Evolutionary conservation across 2,888 invertebrate genomes (phyloP), one percentile per base, ranked within the genome.

Genomic region (Tryphoninae sp.): DNA sequence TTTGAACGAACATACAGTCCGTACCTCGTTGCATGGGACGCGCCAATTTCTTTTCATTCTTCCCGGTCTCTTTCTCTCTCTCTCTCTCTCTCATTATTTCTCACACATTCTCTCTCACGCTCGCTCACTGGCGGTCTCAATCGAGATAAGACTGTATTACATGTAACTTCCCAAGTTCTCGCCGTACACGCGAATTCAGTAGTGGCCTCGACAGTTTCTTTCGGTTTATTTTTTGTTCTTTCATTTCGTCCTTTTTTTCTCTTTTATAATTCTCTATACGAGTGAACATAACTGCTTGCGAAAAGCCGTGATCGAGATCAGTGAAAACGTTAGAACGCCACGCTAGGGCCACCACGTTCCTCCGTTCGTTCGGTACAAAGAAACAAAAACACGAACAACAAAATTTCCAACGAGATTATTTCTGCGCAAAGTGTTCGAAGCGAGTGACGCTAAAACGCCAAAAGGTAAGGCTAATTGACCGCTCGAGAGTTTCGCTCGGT

Each of bases 1-100:
- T 89, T 89, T 88, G 88, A 86, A 86, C 87, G 82, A 86, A 85
- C 81, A 84, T 75, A 75, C 45, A 76, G 76, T 78, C 58, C 64
- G 71, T 72, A 51, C 68, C 26, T 49, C 53, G 75, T 69, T 69
- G 81, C 45, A 62, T 62, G 76, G 62, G 49, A 76, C 83, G 79
- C 79, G 82, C 78, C 72, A 74, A 83, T 71, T 65, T 71, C 6
- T 16, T 8, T 65, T 45, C 55, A 22, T 55, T 65, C 45, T 22
- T 68, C 55, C 23, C 9, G 33, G 33, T 33, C 33, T 33, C 33
- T 33, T 0, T 1, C 33, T 33, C 33, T 6, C 4, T 33, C 33
- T 4, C 33, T 33, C 33, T 33, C 33, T 4, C 33, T 33, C 33
- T 33, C 26, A 4, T 4, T 26, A 6, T 33, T 33, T 33, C 6